phyloP scores from a whole-genome alignment of 1,140 invertebrate species.

The Drosophila obscura region DNA sequence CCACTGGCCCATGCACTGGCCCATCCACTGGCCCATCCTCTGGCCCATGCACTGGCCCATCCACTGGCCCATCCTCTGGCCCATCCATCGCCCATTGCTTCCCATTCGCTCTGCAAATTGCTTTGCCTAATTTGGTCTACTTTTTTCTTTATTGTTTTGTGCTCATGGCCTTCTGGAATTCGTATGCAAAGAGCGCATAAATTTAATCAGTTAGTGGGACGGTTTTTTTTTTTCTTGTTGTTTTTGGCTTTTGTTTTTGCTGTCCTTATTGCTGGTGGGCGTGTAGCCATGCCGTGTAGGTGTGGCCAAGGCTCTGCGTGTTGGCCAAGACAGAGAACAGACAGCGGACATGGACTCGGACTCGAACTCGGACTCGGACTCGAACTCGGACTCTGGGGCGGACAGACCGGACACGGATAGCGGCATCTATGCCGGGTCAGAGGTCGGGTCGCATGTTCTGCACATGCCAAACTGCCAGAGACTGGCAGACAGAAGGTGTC shows the following conservation, averaged over 20 bases:
- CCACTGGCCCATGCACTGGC: too few relatives aligned
- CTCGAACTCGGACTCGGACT: not conserved
- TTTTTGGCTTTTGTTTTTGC: not conserved
- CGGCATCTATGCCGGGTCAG: conserved; percentile 33
- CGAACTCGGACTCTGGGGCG: not conserved
- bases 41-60: too few relatives aligned
- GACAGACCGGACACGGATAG: conserved; percentile 1
- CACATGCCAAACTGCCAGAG: conserved; percentile 20
- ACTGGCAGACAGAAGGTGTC: conserved; percentile 4
- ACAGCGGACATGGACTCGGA: conserved; percentile 13
- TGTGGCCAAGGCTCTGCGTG: conserved; percentile 45
- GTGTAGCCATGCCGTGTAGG: conserved; percentile 20
- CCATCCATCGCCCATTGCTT: too few relatives aligned
- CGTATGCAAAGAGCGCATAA: conserved; percentile 68
- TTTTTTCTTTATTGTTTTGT: conserved; percentile 10
- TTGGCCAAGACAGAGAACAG: conserved; percentile 37
- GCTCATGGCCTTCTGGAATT: conserved; percentile 30
- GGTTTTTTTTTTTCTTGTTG: conserved; percentile 9
- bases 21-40: too few relatives aligned
- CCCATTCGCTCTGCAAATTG: conserved; percentile 7
- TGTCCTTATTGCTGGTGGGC: conserved; percentile 24
- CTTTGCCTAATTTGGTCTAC: conserved; percentile 28
- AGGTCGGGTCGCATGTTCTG: conserved; percentile 36
- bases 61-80: too few relatives aligned
- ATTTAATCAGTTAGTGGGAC: conserved; percentile 68